A percentile compares a stretch with the other conserved stretches of the same genome.
Conservation (phyloP, 2,888 invertebrate species). For the Oeneis ivallda region DNA sequence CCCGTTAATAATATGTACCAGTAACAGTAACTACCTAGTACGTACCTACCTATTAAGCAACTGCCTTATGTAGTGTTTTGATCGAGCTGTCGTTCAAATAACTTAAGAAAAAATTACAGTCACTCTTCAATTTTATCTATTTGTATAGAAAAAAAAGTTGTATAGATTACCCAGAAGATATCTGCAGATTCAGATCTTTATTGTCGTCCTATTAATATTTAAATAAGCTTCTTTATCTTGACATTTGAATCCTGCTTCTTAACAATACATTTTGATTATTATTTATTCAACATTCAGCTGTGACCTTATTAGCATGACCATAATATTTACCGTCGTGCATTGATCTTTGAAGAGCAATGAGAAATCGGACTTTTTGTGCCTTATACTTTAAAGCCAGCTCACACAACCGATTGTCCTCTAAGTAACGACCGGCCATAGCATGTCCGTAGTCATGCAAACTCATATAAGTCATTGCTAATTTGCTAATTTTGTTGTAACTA, state of each 20-base stretch:
- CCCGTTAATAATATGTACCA: no score
- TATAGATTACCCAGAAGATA: constrained; percentile 1
- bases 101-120: no score
- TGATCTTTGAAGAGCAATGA: neutral
- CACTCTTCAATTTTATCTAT: no score
- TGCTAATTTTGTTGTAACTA: no score
- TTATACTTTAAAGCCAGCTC: neutral
- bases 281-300: neutral
- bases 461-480: no score
- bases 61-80: no score
- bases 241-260: constrained; percentile 12
- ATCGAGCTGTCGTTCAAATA: no score
- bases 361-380: neutral
- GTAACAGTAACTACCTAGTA: no score
- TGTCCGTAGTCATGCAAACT: no score
- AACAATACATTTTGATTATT: neutral
- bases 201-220: neutral
- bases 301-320: constrained; percentile 16
- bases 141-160: no score
- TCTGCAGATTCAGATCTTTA: neutral
- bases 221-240: constrained; percentile 8
- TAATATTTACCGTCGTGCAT: neutral
- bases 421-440: no score
- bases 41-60: no score
- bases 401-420: neutral